Base-by-base conservation (phyloP, 2,113 vertebrate genomes). In the Trichomycterus rosablanca region DNA sequence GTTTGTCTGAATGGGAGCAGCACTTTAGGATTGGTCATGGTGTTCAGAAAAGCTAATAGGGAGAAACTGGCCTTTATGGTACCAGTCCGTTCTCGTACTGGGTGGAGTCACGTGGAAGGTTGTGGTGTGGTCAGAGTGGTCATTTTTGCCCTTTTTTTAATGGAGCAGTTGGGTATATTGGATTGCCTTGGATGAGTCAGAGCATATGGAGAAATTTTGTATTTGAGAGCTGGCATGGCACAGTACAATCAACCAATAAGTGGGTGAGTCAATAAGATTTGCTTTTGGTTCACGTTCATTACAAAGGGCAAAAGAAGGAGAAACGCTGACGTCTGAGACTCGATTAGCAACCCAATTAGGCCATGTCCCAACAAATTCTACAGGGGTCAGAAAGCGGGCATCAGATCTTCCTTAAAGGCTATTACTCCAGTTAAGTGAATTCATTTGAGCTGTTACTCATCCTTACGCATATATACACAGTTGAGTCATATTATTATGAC, bases 161-260 rank as follows among this genome's bases (percentile, higher is more conserved):
- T 58, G 19, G 48, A 42, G 63, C 53, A 49, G 42, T 59, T 20
- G 35, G 52, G 65, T 42, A 39, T 58, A 28, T 20, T 37, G 54
- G 49, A 12, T 59, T 60, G 18, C 22, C 48, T n/a, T 23, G 48
- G 39, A 70, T 74, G 72, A 70, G 61, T 70, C 72, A 74, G 40
- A 44, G 32, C 48, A 34, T 66, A 73, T 66, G 61, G 37, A 59
- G 71, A 61, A 49, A 58, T 42, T 61, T 18, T 18, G 30, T 63
- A 24, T 61, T 19, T 46, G 43, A 66, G 66, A 32, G 43, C 61
- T 72, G 70, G 65, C 59, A 49, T 44, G 64, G 59, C 59, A 67
- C 53, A 58, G 37, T 43, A 52, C 39, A 26, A 34, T 63, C 14
- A 20, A 28, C 66, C 54, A 63, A 51, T 43, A 50, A 62, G 64